Conservation (phyloP, 92 coral and sea anemone genomes). For the Zoanthus sociatus region DNA sequence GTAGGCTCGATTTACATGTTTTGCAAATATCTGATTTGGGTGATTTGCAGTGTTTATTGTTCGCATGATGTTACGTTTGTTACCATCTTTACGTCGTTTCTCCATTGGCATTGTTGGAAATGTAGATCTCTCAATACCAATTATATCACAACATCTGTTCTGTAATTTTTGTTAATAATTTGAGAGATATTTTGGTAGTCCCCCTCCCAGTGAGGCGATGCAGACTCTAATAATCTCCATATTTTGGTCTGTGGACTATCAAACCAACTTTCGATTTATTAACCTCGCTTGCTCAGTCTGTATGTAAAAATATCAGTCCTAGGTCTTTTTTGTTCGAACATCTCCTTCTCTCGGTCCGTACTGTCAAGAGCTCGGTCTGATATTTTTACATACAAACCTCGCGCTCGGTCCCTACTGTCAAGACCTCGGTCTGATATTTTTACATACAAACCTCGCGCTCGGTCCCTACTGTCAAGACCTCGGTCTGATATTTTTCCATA, state of each 20-base stretch:
- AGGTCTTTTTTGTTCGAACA: too few species aligned
- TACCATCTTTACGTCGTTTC: neutral
- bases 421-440: too few species aligned
- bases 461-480: too few species aligned
- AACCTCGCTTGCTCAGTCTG: neutral
- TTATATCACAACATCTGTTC: neutral
- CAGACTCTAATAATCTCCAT: neutral
- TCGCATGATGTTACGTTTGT: neutral
- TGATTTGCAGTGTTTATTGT: neutral
- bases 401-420: too few species aligned
- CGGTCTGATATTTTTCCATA: too few species aligned
- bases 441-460: too few species aligned
- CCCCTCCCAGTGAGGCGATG: neutral
- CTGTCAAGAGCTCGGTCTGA: too few species aligned
- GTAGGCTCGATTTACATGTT: too few species aligned
- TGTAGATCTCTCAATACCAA: neutral
- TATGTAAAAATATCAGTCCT: too few species aligned
- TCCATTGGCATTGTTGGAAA: neutral
- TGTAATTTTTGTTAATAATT: neutral
- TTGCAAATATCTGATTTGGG: too few species aligned
- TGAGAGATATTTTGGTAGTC: neutral
- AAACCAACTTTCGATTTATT: conserved; percentile 12
- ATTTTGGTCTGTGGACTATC: neutral
- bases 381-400: too few species aligned
- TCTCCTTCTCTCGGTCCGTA: too few species aligned